Conservation (phyloP, 1,140 invertebrate species). For the Microplitis demolitor region DNA sequence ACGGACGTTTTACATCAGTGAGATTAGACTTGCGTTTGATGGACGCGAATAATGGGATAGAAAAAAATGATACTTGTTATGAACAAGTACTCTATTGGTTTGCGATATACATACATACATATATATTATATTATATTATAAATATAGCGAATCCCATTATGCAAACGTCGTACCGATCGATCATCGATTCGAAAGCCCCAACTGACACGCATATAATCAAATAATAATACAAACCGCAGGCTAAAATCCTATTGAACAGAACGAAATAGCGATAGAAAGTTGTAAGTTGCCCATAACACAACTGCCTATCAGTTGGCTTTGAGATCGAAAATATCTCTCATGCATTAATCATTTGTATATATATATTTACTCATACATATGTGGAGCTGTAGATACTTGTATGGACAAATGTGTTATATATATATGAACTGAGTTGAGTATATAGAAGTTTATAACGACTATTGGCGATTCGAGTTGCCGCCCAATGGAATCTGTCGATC, state of each 20-base stretch:
- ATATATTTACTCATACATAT: not conserved
- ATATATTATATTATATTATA: not conserved
- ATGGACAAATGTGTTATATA: not conserved
- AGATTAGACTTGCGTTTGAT: too few species aligned
- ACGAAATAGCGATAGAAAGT: conserved; percentile 46
- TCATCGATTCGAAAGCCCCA: conserved; percentile 40
- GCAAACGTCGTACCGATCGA: conserved; percentile 37
- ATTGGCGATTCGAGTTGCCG: conserved; percentile 14
- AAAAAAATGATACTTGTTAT: too few species aligned
- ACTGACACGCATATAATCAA: conserved; percentile 43
- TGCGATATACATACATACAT: too few species aligned
- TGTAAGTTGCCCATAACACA: not conserved
- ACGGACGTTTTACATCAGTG: too few species aligned
- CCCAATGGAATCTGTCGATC: conserved; percentile 22
- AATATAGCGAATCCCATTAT: conserved; percentile 31
- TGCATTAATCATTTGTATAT: conserved; percentile 50
- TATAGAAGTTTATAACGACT: conserved; percentile 7
- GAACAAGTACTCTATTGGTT: too few species aligned
- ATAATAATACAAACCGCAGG: conserved; percentile 38
- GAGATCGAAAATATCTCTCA: conserved; percentile 42
- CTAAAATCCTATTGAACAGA: not conserved
- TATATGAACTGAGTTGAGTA: not conserved
- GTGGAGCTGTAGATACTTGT: not conserved
- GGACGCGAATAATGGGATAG: too few species aligned
- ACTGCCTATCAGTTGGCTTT: conserved; percentile 27